These are phyloP conservation scores for Prolemur simus DNA, from an alignment of 2,113 vertebrate species.

Conservation along the genomic window DNA sequence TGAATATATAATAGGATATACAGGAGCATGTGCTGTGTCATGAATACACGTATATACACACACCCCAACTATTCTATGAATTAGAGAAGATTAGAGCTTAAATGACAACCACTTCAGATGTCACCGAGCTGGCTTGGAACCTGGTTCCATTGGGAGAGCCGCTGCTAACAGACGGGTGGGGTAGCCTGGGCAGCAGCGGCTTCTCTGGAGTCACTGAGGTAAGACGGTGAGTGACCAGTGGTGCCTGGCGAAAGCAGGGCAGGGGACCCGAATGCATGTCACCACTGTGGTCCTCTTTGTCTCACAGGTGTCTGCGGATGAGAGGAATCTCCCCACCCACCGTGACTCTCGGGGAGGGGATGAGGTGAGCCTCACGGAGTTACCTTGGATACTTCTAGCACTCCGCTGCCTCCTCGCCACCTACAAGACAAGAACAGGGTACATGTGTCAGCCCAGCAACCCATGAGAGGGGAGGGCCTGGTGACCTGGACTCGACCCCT, in stretches of 20 bases:
- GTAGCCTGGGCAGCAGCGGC: neutral
- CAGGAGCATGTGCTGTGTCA: neutral
- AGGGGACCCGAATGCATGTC: neutral
- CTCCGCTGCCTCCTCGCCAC: neutral
- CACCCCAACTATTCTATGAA: neutral
- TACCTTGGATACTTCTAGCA: neutral
- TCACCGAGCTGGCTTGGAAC: neutral
- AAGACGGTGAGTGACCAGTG: neutral
- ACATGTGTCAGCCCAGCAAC: neutral
- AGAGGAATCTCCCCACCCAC: neutral
- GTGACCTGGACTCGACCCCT: neutral
- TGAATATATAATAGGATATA: too few species aligned
- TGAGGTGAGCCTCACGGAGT: rapidly evolving
- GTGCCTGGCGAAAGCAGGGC: neutral
- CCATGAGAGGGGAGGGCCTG: neutral
- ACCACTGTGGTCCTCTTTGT: neutral
- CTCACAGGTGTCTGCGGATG: neutral
- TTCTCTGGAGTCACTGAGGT: neutral
- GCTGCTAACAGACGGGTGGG: neutral
- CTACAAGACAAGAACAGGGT: neutral
- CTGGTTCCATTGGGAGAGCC: neutral
- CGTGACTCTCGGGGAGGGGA: neutral
- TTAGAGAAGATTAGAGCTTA: neutral
- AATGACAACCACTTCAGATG: neutral
- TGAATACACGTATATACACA: neutral